A percentile compares a stretch with the other conserved stretches of the same genome.
Conservation (phyloP, 1,140 invertebrate species). For the Sipha flava region DNA sequence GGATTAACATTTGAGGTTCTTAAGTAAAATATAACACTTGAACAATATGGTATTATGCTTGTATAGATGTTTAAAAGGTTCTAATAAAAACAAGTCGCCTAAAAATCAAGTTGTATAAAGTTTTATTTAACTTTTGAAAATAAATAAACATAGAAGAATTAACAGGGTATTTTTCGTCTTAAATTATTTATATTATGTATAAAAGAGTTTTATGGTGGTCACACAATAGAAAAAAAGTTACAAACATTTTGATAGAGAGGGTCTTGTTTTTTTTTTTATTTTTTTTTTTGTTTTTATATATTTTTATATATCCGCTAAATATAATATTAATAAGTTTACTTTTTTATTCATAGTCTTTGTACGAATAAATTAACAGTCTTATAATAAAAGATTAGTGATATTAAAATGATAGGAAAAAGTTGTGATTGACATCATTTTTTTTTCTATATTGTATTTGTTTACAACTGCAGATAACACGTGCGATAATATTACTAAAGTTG, state of each 20-base stretch:
- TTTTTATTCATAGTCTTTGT: slow-evolving; percentile 30
- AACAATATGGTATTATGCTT: too few species aligned
- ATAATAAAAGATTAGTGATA: slow-evolving; percentile 32
- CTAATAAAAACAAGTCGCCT: not conserved
- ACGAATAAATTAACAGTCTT: slow-evolving; percentile 32
- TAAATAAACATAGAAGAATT: slow-evolving; percentile 31
- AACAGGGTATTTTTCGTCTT: slow-evolving; percentile 25
- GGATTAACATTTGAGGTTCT: too few species aligned
- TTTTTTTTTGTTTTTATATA: not conserved
- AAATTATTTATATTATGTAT: slow-evolving; percentile 30
- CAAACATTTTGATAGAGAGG: slow-evolving; percentile 19
- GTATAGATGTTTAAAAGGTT: too few species aligned
- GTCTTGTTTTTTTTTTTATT: not conserved
- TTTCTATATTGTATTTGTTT: not conserved
- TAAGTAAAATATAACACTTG: too few species aligned
- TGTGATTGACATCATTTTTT: slow-evolving; percentile 25
- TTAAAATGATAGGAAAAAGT: slow-evolving; percentile 22
- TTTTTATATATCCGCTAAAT: slow-evolving; percentile 20
- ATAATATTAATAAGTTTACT: slow-evolving; percentile 27
- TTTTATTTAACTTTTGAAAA: slow-evolving; percentile 31
- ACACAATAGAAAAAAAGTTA: slow-evolving; percentile 32
- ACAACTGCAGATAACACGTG: slow-evolving; percentile 29
- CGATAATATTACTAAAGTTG: slow-evolving; percentile 6
- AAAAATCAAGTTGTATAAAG: slow-evolving; percentile 20
- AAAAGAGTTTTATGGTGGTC: slow-evolving; percentile 26